Percentiles rank a stretch among this genome's conserved stretches.
Evolutionary conservation across 2,888 invertebrate species (phyloP).

Genomic region (Myathropa florea): DNA sequence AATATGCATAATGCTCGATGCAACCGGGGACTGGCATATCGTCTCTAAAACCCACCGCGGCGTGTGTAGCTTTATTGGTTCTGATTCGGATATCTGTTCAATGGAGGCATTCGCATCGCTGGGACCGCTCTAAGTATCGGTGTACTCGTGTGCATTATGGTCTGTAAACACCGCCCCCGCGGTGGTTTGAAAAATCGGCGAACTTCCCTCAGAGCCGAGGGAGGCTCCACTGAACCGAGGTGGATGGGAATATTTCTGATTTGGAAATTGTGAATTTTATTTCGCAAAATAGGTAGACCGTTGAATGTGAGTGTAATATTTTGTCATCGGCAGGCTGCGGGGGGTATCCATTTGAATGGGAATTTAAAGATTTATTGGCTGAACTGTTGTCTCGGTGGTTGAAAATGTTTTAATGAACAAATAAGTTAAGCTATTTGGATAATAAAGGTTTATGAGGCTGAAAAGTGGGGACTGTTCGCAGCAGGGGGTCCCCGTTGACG

Average conservation of each 20-base stretch:
- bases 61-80: conserved; percentile 16
- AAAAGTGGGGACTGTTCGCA: background rate
- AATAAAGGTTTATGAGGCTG: background rate
- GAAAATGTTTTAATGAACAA: conserved; percentile 16
- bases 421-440: background rate
- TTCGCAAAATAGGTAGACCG: conserved; percentile 1
- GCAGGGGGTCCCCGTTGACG: no score
- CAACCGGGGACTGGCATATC: background rate
- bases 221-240: conserved; percentile 15
- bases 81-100: background rate
- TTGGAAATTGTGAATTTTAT: conserved; percentile 29
- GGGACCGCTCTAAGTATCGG: background rate
- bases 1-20: conserved; percentile 16
- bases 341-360: background rate
- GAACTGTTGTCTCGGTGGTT: background rate
- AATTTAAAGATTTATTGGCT: background rate
- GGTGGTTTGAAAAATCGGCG: background rate
- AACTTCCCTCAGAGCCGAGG: background rate
- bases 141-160: background rate
- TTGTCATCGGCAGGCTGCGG: background rate
- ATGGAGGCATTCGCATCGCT: background rate
- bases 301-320: conserved; percentile 27
- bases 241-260: conserved; percentile 27
- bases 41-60: background rate
- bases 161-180: background rate